Base-by-base conservation (phyloP, 2,113 vertebrate genomes). In the Hippocampus mohnikei region DNA sequence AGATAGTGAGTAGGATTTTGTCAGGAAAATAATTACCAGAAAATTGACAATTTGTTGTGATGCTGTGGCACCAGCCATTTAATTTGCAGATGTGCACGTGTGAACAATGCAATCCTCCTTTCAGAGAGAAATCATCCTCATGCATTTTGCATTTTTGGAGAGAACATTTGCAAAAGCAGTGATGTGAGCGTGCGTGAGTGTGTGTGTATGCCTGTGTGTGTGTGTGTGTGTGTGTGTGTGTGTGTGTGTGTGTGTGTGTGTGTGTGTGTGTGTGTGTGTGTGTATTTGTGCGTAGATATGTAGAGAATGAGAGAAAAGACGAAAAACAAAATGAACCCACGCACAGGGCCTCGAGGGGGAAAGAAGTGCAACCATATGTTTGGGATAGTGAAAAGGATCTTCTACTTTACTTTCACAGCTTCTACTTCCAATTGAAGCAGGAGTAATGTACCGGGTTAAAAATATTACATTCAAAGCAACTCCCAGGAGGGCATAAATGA, bases 301-400 rank as follows among this genome's bases (percentile, higher is more conserved):
- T 18, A 5, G 50, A 46, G 61, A 48, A 53, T 44, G 8, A 72
- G 71, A 72, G 25, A 69, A 63, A 77, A 81, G 81, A 69, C 64
- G 74, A 79, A 82, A 85, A 87, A 80, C 88, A 81, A 81, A 75
- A 78, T 21, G 70, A 76, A 81, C 82, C 86, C 85, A 88, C 76
- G 78, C 86, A 84, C 69, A 46, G 69, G 63, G 84, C 84, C 85
- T 81, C 50, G 3, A 80, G 85, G 66, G 70, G 79, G 33, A 76
- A 67, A 77, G 67, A 80, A 82, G 66, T 72, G 70, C 64, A 76
- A 81, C 81, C 81, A 73, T 82, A 77, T 85, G 80, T 33, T 33
- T 72, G 55, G 55, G 73, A 53, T 0, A 11, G 40, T n/a, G 40
- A 48, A 67, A 66, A 41, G 63, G 46, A 44, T 25, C 69, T 59